Percentiles rank a stretch among this genome's conserved stretches.
Evolutionary conservation across 2,113 vertebrate genomes (phyloP).

Genomic region (Ameiurus melas): DNA sequence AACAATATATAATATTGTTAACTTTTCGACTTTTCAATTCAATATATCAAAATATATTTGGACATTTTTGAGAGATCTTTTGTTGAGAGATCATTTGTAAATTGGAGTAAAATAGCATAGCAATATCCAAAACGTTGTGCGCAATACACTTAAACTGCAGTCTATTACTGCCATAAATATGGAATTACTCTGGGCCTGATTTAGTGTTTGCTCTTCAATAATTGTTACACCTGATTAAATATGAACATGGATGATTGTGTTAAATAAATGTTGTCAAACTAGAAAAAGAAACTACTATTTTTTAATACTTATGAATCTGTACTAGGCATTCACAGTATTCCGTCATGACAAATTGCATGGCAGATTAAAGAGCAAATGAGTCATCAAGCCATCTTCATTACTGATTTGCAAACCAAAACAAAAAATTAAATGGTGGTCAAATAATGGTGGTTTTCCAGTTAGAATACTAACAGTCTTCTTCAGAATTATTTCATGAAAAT

Average conservation of each 20-base stretch:
- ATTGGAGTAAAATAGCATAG: neutral
- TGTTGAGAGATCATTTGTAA: neutral
- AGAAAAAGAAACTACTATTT: neutral
- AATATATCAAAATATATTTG: neutral
- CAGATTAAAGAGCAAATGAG: neutral
- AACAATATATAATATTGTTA: no score
- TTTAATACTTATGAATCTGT: neutral
- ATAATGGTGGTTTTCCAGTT: no score
- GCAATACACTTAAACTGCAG: neutral
- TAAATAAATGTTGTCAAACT: neutral
- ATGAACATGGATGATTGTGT: neutral
- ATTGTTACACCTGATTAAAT: neutral
- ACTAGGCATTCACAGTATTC: neutral
- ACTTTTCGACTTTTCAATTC: neutral
- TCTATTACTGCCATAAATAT: neutral
- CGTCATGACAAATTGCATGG: neutral
- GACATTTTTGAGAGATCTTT: neutral
- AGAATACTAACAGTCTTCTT: neutral
- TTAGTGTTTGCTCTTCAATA: neutral
- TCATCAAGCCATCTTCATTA: neutral
- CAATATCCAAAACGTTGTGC: neutral
- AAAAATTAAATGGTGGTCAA: neutral
- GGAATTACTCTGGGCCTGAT: neutral
- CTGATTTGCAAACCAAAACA: neutral
- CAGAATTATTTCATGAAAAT: neutral